These are phyloP conservation scores for Phoxinus dragarum DNA, from an alignment of 2,797 vertebrate species.

Conservation along the genomic window DNA sequence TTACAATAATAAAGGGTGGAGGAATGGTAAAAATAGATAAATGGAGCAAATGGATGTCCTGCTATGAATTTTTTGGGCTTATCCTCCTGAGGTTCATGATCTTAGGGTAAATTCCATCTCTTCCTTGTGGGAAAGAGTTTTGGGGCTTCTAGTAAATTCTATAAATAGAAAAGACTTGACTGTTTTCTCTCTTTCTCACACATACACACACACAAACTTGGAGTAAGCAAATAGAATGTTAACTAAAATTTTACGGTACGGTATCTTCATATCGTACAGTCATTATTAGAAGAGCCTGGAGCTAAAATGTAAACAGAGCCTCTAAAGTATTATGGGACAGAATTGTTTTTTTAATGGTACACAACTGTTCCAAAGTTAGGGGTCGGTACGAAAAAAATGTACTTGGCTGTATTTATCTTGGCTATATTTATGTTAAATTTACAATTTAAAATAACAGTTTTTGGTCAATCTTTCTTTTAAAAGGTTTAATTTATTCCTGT, in stretches of 20 bases:
- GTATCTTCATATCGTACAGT: not conserved
- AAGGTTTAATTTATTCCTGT: not conserved
- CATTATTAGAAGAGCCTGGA: not conserved
- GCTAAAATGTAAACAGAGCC: not conserved
- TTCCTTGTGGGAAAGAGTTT: slow-evolving; percentile 26
- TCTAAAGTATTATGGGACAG: not conserved
- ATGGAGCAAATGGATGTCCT: not conserved
- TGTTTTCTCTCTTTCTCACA: not conserved
- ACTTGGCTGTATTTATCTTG: not conserved
- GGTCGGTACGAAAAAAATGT: not conserved
- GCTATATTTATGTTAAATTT: too few relatives aligned
- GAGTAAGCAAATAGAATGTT: not conserved
- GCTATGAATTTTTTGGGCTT: not conserved
- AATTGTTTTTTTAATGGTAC: not conserved
- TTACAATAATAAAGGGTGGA: not conserved
- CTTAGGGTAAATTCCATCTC: slow-evolving; percentile 23
- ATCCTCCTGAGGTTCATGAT: slow-evolving; percentile 16
- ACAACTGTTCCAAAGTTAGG: not conserved
- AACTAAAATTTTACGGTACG: not conserved
- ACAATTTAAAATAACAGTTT: not conserved
- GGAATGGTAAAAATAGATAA: not conserved
- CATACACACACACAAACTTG: not conserved
- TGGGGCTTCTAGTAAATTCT: not conserved
- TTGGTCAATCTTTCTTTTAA: not conserved
- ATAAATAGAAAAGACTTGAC: slow-evolving; percentile 8